A percentile compares a stretch with the other conserved stretches of the same genome.
Evolutionary conservation across 2,113 vertebrate species (phyloP).

Genomic region (Pseudois nayaur): DNA sequence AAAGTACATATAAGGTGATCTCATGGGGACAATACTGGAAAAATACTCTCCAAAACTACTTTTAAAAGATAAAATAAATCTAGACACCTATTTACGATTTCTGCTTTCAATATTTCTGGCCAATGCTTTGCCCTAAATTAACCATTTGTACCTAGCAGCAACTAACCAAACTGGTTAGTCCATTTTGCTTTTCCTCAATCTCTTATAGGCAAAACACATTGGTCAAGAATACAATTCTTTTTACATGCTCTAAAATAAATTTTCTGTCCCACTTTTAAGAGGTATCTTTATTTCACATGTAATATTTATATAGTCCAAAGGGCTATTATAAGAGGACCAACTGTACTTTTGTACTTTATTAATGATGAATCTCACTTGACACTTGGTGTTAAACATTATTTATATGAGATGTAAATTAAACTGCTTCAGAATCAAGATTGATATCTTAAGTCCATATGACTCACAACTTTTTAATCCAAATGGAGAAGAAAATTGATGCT

Average conservation of each 20-base stretch:
- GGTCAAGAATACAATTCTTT: neutral
- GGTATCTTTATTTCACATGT: neutral
- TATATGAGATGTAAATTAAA: neutral
- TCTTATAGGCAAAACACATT: neutral
- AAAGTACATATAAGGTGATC: neutral
- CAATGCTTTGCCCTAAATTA: neutral
- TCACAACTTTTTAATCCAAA: slow-evolving; percentile 16
- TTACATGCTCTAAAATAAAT: neutral
- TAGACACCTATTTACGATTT: neutral
- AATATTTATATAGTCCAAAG: neutral
- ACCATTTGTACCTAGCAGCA: neutral
- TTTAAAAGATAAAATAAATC: neutral
- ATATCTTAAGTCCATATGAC: neutral
- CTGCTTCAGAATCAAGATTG: neutral
- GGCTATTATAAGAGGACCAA: neutral
- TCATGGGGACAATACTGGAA: neutral
- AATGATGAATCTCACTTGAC: neutral
- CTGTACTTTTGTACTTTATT: neutral
- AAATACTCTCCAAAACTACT: neutral
- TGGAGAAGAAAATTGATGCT: neutral
- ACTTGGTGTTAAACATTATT: neutral
- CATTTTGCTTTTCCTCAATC: neutral
- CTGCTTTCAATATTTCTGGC: neutral
- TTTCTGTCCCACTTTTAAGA: neutral
- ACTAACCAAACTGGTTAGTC: neutral